Evolutionary conservation across 2,888 invertebrate species (phyloP).

Genomic region (Megaustenia siamemsis): DNA sequence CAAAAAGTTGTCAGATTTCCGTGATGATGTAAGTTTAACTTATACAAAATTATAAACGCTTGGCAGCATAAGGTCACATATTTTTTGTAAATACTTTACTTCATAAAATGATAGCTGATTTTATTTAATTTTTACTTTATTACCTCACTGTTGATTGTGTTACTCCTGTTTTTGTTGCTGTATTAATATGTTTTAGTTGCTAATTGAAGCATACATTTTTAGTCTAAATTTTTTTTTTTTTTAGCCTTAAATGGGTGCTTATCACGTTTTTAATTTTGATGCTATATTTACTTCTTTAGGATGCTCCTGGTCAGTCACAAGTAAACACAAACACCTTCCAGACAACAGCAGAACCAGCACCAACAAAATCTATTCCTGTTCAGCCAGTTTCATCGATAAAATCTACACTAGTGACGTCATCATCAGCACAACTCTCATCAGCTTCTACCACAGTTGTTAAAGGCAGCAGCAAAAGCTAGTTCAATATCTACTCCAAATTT

Average conservation of each 20-base stretch:
- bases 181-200: too few relatives aligned
- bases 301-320: conserved; percentile 1
- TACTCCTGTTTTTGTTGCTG: too few relatives aligned
- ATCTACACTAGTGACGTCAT: not conserved
- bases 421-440: conserved; percentile 5
- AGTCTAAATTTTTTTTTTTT: too few relatives aligned
- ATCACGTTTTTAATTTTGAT: not conserved
- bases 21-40: conserved; percentile 72
- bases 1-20: conserved; percentile 81
- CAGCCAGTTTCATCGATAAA: not conserved
- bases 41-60: too few relatives aligned
- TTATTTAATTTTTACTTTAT: too few relatives aligned
- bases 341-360: not conserved
- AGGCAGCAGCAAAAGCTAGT: conserved; percentile 44
- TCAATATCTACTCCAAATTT: conserved; percentile 1
- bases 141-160: too few relatives aligned
- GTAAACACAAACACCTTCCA: not conserved
- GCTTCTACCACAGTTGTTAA: not conserved
- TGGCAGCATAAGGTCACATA: too few relatives aligned
- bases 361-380: not conserved
- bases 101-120: too few relatives aligned
- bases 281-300: not conserved
- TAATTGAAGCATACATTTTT: too few relatives aligned
- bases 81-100: too few relatives aligned
- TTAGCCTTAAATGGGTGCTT: not conserved